Evolutionary conservation across 2,113 vertebrate genomes (phyloP), one percentile per base, ranked within the genome.

Genomic region (Silurus asotus): DNA sequence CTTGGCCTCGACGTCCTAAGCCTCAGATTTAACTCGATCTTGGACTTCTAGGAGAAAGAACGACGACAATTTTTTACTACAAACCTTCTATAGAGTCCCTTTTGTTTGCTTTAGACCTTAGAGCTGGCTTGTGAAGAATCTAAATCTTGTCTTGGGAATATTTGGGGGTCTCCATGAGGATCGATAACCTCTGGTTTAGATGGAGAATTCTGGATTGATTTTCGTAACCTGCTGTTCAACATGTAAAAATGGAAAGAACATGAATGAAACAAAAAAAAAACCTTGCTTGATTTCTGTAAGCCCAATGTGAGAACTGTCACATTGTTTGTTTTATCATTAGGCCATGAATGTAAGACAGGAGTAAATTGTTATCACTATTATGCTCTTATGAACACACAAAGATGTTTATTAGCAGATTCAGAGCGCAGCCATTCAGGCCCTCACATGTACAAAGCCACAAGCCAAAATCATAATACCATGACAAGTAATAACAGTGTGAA

Each of bases 401-500:
- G n/a, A 55, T 74, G 70, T 88, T 87, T 87, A 85, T 61, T 74
- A 72, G 55, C 25, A 65, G 70, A 81, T 70, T 80, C 76, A 72
- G 64, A 70, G 51, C 2, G 0, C 76, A 48, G 77, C 56, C 37
- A 72, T 86, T 86, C 84, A 86, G 74, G 84, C 45, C 77, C 53
- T 72, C 61, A 81, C 84, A 72, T 86, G 84, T 72, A 49, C 79
- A 81, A 72, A 70, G 55, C 84, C 84, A 72, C 76, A 86, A 86
- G 84, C 65, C 53, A 72, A 81, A 86, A 72, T 80, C 23, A 59
- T 70, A 70, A 72, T 86, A 48, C 53, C 76, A 61, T 4, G 76
- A 86, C 84, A 86, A 86, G 84, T 70, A 86, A 81, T 72, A 74
- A 86, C 84, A 85, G 51, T 79, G 19, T 62, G 79, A 81, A 86